These are phyloP conservation scores for Danio choprae DNA, from an alignment of 2,797 vertebrate species.

Conservation along the genomic window DNA sequence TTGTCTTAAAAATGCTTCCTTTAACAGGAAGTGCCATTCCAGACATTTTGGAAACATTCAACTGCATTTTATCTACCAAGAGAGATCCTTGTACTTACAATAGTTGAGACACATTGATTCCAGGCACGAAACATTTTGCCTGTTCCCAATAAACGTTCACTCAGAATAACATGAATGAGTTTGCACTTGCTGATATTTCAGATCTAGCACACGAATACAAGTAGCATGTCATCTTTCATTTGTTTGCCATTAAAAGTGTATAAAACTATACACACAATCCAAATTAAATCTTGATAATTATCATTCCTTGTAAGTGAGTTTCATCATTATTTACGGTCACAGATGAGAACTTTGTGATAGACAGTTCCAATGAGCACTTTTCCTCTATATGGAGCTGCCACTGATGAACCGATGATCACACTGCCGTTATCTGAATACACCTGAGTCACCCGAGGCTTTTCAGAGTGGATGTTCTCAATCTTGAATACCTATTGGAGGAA, in stretches of 20 bases:
- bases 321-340: conserved; percentile 72
- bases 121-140: background rate
- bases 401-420: conserved; percentile 85
- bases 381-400: conserved; percentile 76
- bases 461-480: conserved; percentile 64
- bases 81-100: background rate
- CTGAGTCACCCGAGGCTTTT: conserved; percentile 60
- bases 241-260: too few species aligned
- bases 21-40: background rate
- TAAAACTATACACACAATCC: too few species aligned
- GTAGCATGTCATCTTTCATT: too few species aligned
- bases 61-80: background rate
- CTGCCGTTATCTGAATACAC: conserved; percentile 84
- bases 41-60: background rate
- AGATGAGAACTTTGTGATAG: conserved; percentile 88
- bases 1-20: background rate
- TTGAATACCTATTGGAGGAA: conserved; percentile 58
- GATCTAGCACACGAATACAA: too few species aligned
- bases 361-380: conserved; percentile 90
- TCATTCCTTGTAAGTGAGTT: too few species aligned
- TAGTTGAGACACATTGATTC: background rate
- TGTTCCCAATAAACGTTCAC: background rate
- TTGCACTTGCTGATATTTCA: too few species aligned
- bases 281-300: too few species aligned
- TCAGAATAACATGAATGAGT: background rate